Evolutionary conservation across 2,797 vertebrate species (phyloP), one percentile per base, ranked within the genome.

Genomic region (Sebastolobus altivelis): DNA sequence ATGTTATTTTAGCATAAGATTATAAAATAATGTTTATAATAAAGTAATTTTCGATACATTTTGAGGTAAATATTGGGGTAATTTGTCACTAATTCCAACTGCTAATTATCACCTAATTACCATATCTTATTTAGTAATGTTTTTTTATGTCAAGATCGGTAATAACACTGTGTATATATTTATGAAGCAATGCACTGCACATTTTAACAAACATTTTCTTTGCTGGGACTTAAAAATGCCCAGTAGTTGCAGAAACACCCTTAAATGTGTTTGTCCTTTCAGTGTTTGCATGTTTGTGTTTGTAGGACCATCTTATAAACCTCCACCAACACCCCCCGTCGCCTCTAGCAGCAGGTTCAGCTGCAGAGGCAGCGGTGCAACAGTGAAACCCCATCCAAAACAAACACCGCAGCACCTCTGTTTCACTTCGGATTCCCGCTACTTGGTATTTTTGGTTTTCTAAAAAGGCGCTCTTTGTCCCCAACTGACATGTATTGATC

Each of bases 311-410:
- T 79, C 72, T 13, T 46, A 60, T 59, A 77, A 83, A 80, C 18
- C 33, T 2, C 2, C 73, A 43, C 31, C 54, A 60, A 27, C 72
- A 20, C 61, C 72, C 4, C 72, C 85, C 72, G 1, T n/a, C 27
- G 49, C 81, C 73, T 78, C 46, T 22, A 61, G 75, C 78, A 16
- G 62, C 76, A 87, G 69, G 72, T 69, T 85, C 65, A 63, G 74
- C 69, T 35, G 72, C 75, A 73, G 80, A 5, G 16, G 73, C 56
- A 54, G 78, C 13, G 38, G 75, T 8, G 63, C 49, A 83, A 80
- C 67, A 74, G 62, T 88, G 91, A 91, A 93, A 93, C 85, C 63
- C 67, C 90, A 92, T 89, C 92, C 88, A 95, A 94, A 80, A 68
- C 75, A 92, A 95, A 94, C 89, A 91, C 68, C 33, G 1, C 74